Evolutionary conservation across 2,888 invertebrate genomes (phyloP), one percentile per base, ranked within the genome.

Genomic region (Eilema depressum): DNA sequence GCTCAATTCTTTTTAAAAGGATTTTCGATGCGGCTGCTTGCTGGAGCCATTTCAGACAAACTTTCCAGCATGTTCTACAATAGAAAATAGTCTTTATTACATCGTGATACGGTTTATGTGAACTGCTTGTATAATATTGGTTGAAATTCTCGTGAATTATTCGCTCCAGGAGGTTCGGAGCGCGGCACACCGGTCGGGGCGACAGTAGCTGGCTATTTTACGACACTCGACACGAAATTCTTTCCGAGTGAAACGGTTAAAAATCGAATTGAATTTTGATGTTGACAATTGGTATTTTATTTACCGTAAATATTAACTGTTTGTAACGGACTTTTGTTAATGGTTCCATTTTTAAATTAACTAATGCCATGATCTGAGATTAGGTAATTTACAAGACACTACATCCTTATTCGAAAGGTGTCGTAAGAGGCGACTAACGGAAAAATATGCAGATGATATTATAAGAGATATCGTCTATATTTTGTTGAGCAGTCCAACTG

Each of bases 241-340:
- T 85, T 88, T 85, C 79, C 84, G 78, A 86, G 82, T 83, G 83
- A 81, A 81, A 79, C 84, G 81, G 83, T 85, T 85, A 75, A 88
- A 87, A 87, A 86, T 85, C 84, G 85, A 88, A 89, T 88, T 87
- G 85, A 88, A 89, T 89, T n/a, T 88, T 83, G 84, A 86, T 84
- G 83, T 86, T 84, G 81, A 78, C 77, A 83, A 80, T 83, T 79
- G 78, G 76, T 81, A 80, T 85, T 86, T 83, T 83, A 85, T 85
- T 84, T 83, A 81, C 82, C 81, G 80, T 81, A 78, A 83, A 82
- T 78, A n/a, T 53, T 53, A 73, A 59, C 26, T 28, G 28, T 26
- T n/a, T 26, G 17, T 26, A 26, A 59, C 25, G 14, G 17, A 26
- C 17, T 73, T 69, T 73, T 70, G 20, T 5, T 37, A 28, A 26